Conservation (phyloP, 2,888 invertebrate genomes). For the Drosophila planitibia region DNA sequence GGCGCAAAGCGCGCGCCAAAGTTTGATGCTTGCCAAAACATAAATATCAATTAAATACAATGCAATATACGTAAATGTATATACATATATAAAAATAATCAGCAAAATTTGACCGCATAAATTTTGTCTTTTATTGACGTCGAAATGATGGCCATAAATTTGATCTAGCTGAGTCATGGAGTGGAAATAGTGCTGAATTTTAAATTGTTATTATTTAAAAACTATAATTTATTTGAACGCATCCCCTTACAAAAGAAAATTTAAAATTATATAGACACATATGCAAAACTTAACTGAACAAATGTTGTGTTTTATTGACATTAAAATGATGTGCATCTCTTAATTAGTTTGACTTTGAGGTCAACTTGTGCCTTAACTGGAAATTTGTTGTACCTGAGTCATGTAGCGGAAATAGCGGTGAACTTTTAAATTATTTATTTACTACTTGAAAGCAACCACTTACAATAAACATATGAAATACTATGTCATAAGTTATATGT, state of each 20-base stretch:
- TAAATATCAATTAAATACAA: conserved; percentile 58
- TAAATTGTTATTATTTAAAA: background rate
- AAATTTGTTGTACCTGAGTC: background rate
- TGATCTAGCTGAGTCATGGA: background rate
- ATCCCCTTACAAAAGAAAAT: background rate
- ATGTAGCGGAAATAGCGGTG: background rate
- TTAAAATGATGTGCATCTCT: no score
- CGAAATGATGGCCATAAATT: background rate
- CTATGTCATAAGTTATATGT: background rate
- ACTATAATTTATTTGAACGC: background rate
- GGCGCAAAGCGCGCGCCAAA: conserved; percentile 79
- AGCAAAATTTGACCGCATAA: background rate
- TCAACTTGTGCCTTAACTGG: background rate
- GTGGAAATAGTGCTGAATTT: conserved; percentile 19
- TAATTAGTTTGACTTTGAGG: background rate
- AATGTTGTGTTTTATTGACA: background rate
- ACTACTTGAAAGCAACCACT: background rate
- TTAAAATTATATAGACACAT: background rate
- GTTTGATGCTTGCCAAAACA: conserved; percentile 78
- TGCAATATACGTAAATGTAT: background rate
- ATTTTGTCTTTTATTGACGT: background rate
- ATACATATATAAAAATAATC: background rate
- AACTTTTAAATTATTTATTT: no score
- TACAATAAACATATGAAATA: background rate
- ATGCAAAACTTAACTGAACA: background rate